A percentile compares a stretch with the other conserved stretches of the same genome.
phyloP scores from a whole-genome alignment of 2,797 vertebrate species.

The Danio choprae region DNA sequence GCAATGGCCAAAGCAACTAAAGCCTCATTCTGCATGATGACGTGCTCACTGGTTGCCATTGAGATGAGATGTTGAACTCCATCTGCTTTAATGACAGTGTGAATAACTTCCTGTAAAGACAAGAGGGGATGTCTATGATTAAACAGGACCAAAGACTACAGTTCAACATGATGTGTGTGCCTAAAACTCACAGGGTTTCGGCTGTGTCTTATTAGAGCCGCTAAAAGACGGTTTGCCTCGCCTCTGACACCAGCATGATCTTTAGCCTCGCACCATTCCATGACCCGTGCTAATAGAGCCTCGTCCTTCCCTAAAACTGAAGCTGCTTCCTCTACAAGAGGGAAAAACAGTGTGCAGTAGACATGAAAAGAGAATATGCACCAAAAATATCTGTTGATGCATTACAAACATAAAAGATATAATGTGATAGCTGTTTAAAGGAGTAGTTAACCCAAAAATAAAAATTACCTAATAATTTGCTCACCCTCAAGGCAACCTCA shows the following conservation, averaged over 20 bases:
- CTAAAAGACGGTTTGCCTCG: slow-evolving; percentile 86
- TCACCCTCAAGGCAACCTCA: too few species aligned
- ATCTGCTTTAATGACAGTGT: slow-evolving; percentile 80
- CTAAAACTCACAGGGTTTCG: slow-evolving; percentile 76
- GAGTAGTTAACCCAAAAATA: too few species aligned
- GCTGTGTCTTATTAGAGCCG: slow-evolving; percentile 86
- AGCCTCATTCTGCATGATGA: slow-evolving; percentile 90
- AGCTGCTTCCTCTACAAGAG: slow-evolving; percentile 81
- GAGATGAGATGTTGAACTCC: slow-evolving; percentile 87
- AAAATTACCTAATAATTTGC: too few species aligned
- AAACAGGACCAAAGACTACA: not conserved
- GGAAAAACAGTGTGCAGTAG: not conserved
- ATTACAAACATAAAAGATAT: not conserved
- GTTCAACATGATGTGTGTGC: not conserved
- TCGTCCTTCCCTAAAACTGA: slow-evolving; percentile 83
- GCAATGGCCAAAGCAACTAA: slow-evolving; percentile 87
- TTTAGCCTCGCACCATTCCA: slow-evolving; percentile 86
- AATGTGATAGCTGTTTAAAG: not conserved
- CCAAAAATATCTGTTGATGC: not conserved
- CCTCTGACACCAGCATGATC: slow-evolving; percentile 80
- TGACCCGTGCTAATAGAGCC: slow-evolving; percentile 79
- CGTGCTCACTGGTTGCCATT: slow-evolving; percentile 87
- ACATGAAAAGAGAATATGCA: not conserved
- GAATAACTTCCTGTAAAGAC: slow-evolving; percentile 83
- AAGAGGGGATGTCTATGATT: slow-evolving; percentile 44